A percentile compares a stretch with the other conserved stretches of the same genome.
These are phyloP conservation scores for Anseranas semipalmata DNA, from an alignment of 2,113 vertebrate species.

Conservation along the genomic window DNA sequence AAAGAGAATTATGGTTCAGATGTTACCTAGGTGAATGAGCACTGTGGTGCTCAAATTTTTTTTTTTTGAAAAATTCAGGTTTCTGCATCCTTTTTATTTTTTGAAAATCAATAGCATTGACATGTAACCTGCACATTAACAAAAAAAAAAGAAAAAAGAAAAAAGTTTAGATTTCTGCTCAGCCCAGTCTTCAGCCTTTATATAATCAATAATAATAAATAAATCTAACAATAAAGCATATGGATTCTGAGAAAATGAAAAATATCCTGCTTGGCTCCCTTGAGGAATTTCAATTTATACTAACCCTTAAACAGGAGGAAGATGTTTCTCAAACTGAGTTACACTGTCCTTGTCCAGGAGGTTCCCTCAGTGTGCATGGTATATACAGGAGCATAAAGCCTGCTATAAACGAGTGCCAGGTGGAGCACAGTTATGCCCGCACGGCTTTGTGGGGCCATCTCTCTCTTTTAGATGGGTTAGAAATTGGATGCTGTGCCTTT, in stretches of 20 bases:
- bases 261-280: neutral
- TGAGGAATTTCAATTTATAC: slow-evolving; percentile 10
- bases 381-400: neutral
- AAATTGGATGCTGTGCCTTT: neutral
- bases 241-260: slow-evolving; percentile 13
- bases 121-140: neutral
- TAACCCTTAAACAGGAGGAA: neutral
- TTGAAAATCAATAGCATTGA: neutral
- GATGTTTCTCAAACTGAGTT: slow-evolving; percentile 36
- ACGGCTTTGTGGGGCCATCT: neutral
- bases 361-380: neutral
- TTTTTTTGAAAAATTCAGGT: neutral
- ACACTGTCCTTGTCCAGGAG: neutral
- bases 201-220: slow-evolving; percentile 35
- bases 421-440: neutral
- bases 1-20: neutral
- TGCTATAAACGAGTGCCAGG: neutral
- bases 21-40: neutral
- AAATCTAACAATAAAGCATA: neutral
- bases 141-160: neutral
- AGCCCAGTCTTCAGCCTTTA: neutral
- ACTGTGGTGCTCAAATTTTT: neutral
- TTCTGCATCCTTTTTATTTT: neutral
- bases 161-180: neutral
- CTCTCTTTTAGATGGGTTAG: neutral